A percentile compares a stretch with the other conserved stretches of the same genome.
Evolutionary conservation across 2,797 vertebrate genomes (phyloP).

Genomic region (Gobionotothen gibberifrons): DNA sequence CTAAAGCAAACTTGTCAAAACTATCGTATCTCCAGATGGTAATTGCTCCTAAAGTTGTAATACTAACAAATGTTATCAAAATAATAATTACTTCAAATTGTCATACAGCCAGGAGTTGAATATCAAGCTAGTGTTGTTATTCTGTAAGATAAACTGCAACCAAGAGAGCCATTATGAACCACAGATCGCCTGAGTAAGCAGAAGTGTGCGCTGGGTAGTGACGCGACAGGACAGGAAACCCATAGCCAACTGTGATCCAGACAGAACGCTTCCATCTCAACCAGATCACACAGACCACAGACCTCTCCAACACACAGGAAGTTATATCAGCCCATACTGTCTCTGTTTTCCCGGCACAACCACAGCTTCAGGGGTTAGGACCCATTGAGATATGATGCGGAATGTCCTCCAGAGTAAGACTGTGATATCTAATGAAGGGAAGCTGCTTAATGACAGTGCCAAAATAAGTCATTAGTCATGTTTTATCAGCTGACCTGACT

Average conservation of each 20-base stretch:
- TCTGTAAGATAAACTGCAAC: slow-evolving; percentile 54
- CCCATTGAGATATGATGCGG: slow-evolving; percentile 37
- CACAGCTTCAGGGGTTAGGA: slow-evolving; percentile 57
- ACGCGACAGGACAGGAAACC: slow-evolving; percentile 65
- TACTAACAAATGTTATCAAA: slow-evolving; percentile 26
- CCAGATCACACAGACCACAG: slow-evolving; percentile 82
- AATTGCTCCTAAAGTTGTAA: slow-evolving; percentile 8
- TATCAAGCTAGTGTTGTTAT: slow-evolving; percentile 48
- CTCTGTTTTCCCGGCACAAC: slow-evolving; percentile 56
- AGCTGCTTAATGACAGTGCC: background rate
- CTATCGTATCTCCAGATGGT: slow-evolving; percentile 1
- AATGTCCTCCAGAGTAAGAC: slow-evolving; percentile 34
- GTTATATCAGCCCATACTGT: slow-evolving; percentile 73
- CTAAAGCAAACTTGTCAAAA: slow-evolving; percentile 1
- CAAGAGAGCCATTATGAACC: slow-evolving; percentile 48
- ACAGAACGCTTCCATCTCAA: slow-evolving; percentile 76
- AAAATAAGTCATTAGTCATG: slow-evolving; percentile 16
- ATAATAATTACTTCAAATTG: slow-evolving; percentile 40
- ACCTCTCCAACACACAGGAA: slow-evolving; percentile 74
- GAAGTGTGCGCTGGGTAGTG: slow-evolving; percentile 49
- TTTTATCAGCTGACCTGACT: slow-evolving; percentile 40
- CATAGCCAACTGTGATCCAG: slow-evolving; percentile 69
- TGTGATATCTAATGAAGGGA: slow-evolving; percentile 1
- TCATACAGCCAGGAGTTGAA: slow-evolving; percentile 43
- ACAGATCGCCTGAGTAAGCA: slow-evolving; percentile 63